phyloP scores from a whole-genome alignment of 1,140 invertebrate species.

The Drosophila rufa region DNA sequence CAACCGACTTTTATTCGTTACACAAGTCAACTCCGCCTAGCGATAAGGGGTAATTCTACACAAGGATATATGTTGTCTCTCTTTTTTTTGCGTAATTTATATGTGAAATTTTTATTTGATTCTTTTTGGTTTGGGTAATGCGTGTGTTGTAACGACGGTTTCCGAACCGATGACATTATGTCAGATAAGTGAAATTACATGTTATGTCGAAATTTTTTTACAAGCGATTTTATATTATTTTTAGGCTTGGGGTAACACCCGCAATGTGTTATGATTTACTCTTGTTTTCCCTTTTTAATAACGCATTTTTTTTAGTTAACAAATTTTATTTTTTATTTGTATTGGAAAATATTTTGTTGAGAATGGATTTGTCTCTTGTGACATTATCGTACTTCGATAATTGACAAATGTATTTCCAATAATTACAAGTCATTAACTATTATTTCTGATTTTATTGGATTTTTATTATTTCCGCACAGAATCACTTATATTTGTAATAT shows the following conservation, averaged over 20 bases:
- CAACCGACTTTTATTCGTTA: conserved; percentile 78
- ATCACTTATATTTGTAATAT: too few relatives aligned
- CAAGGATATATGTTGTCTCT: conserved; percentile 18
- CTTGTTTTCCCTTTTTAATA: not conserved
- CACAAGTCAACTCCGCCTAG: conserved; percentile 68
- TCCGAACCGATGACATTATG: conserved; percentile 73
- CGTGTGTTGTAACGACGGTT: conserved; percentile 48
- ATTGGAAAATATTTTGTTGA: not conserved
- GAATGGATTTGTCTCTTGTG: not conserved
- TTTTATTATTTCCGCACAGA: not conserved
- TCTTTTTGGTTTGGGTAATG: conserved; percentile 39
- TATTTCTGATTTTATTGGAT: not conserved
- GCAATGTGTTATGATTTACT: not conserved
- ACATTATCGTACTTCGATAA: not conserved
- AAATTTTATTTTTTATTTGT: too few relatives aligned
- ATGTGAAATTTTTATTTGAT: conserved; percentile 59
- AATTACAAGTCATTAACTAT: not conserved
- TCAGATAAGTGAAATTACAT: conserved; percentile 84
- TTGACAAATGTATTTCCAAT: not conserved
- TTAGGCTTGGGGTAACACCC: not conserved
- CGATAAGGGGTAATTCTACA: conserved; percentile 61
- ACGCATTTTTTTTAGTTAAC: not conserved
- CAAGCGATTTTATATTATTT: conserved; percentile 27
- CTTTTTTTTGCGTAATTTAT: conserved; percentile 69
- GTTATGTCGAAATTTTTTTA: conserved; percentile 66